Conservation (phyloP, 2,797 vertebrate species). For the Chromobotia macracanthus region DNA sequence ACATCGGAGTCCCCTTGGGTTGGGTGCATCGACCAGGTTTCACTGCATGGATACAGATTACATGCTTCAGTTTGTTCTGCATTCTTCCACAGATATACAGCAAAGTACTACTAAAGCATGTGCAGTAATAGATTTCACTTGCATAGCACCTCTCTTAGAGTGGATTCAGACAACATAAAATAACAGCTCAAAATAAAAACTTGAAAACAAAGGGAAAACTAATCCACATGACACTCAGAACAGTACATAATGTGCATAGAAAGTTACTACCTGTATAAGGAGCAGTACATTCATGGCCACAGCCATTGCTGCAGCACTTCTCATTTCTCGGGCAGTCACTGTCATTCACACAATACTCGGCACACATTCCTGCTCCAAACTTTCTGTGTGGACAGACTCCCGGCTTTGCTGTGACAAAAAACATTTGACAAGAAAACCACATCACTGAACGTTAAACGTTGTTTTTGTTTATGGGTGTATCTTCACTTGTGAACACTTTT, state of each 20-base stretch:
- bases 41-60: constrained; percentile 63
- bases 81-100: background rate
- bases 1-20: constrained; percentile 70
- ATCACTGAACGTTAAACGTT: background rate
- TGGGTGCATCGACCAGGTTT: constrained; percentile 72
- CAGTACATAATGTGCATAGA: too few relatives aligned
- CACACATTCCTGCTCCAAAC: constrained; percentile 66
- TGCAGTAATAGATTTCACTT: background rate
- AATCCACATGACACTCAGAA: too few relatives aligned
- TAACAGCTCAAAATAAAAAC: background rate
- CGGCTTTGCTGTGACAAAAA: constrained; percentile 68
- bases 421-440: background rate
- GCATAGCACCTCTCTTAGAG: too few relatives aligned
- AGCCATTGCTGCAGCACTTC: constrained; percentile 82
- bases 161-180: too few relatives aligned
- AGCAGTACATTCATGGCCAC: constrained; percentile 69
- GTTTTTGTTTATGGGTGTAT: too few relatives aligned
- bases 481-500: too few relatives aligned
- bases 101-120: background rate
- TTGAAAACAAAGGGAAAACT: background rate
- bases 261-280: constrained; percentile 69
- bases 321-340: constrained; percentile 64
- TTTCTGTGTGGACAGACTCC: constrained; percentile 71
- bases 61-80: background rate
- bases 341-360: constrained; percentile 71